These are phyloP conservation scores for Callithrix jacchus DNA, from an alignment of 2,113 vertebrate species.

Conservation along the genomic window DNA sequence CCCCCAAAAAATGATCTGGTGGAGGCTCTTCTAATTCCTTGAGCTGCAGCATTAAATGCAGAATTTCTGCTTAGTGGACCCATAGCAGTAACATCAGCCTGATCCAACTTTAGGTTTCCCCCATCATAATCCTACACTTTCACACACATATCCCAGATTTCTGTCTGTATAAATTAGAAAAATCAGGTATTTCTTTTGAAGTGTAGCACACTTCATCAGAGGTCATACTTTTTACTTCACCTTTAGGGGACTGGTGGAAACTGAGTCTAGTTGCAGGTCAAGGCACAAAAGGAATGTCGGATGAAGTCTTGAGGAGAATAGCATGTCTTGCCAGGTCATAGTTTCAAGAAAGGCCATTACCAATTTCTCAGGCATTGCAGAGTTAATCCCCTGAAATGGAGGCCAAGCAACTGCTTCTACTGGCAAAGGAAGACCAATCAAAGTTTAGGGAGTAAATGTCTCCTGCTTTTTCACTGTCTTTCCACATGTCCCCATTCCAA, in stretches of 20 bases:
- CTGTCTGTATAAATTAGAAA: background rate
- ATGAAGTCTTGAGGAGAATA: background rate
- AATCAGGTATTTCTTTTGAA: background rate
- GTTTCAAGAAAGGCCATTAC: background rate
- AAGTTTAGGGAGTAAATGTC: background rate
- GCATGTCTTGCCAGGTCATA: background rate
- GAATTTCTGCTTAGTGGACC: background rate
- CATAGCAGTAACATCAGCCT: background rate
- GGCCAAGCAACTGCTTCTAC: background rate
- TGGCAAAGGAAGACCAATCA: background rate
- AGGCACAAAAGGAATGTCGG: background rate
- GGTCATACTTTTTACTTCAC: background rate
- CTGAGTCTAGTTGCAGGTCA: background rate
- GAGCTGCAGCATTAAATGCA: background rate
- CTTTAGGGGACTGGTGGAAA: background rate
- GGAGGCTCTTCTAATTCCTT: background rate
- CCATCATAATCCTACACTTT: background rate
- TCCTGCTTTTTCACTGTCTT: background rate
- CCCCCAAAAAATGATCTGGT: background rate
- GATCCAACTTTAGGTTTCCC: background rate
- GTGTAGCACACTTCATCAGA: background rate
- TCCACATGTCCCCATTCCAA: background rate
- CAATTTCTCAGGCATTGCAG: background rate
- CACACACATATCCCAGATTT: background rate
- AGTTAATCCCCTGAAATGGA: background rate